Percentiles rank a stretch among this genome's conserved stretches.
Evolutionary conservation across 1,140 invertebrate species (phyloP).

Genomic region (Ganaspis sp.): DNA sequence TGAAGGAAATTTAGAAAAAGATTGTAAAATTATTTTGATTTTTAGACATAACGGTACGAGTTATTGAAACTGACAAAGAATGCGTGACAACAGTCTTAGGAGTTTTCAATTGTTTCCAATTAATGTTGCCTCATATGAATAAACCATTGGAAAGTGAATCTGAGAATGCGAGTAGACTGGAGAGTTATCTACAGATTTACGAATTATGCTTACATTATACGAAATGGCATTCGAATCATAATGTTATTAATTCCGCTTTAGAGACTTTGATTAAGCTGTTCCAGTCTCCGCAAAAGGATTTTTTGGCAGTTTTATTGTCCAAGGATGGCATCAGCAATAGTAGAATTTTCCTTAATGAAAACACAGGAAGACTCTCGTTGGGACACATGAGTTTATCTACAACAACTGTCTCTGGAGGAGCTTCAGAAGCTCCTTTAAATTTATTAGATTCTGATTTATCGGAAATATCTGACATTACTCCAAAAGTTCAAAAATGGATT

Average conservation of each 20-base stretch:
- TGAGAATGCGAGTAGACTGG: conserved; percentile 61
- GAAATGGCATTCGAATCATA: conserved; percentile 84
- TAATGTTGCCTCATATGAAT: conserved; percentile 79
- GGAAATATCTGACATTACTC: conserved; percentile 65
- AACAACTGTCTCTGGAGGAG: conserved; percentile 69
- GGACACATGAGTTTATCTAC: conserved; percentile 70
- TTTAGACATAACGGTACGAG: conserved; percentile 75
- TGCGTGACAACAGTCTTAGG: conserved; percentile 78
- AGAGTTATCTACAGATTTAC: conserved; percentile 82
- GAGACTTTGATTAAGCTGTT: conserved; percentile 88
- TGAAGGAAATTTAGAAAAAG: too few relatives aligned
- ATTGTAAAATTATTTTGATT: too few relatives aligned
- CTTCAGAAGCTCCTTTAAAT: conserved; percentile 66
- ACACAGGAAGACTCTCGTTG: conserved; percentile 52
- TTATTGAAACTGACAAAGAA: conserved; percentile 69
- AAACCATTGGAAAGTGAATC: conserved; percentile 46
- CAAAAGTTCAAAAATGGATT: conserved; percentile 66
- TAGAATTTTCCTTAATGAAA: conserved; percentile 63
- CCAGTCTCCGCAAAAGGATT: conserved; percentile 79
- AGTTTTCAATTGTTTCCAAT: conserved; percentile 80
- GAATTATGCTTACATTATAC: conserved; percentile 87
- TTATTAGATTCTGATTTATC: conserved; percentile 69
- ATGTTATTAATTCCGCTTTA: conserved; percentile 88
- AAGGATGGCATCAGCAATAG: conserved; percentile 77
- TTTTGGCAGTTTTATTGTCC: conserved; percentile 79